phyloP scores from a whole-genome alignment of 2,888 invertebrate genomes.

The Mythimna lalbum region DNA sequence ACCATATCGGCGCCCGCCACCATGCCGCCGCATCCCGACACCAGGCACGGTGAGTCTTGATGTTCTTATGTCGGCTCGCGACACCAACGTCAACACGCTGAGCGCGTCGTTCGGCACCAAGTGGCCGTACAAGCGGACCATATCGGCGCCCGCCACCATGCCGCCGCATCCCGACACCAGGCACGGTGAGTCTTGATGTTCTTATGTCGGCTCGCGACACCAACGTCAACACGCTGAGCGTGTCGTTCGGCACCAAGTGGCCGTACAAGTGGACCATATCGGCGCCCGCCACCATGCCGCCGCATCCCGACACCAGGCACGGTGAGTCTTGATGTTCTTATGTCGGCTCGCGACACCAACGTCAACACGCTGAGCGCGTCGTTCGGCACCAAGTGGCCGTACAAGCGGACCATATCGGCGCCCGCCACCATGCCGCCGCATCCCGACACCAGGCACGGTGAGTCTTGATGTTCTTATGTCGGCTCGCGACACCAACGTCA shows the following conservation, averaged over 20 bases:
- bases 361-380: slow-evolving; percentile 95
- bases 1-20: slow-evolving; percentile 98
- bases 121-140: slow-evolving; percentile 98
- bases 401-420: slow-evolving; percentile 98
- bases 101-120: slow-evolving; percentile 97
- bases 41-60: slow-evolving; percentile 37
- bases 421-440: slow-evolving; percentile 95
- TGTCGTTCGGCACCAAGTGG: slow-evolving; percentile 97
- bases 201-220: slow-evolving; percentile 86
- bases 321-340: slow-evolving; percentile 13
- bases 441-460: slow-evolving; percentile 51
- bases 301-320: slow-evolving; percentile 71
- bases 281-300: slow-evolving; percentile 96
- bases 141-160: slow-evolving; percentile 97
- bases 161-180: slow-evolving; percentile 85
- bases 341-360: slow-evolving; percentile 84
- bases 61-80: slow-evolving; percentile 88
- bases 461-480: slow-evolving; percentile 86
- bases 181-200: slow-evolving; percentile 31
- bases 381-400: slow-evolving; percentile 98
- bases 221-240: slow-evolving; percentile 93
- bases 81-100: slow-evolving; percentile 91
- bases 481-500: slow-evolving; percentile 69
- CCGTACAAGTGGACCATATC: slow-evolving; percentile 98
- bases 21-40: slow-evolving; percentile 90